Percentiles rank a stretch among this genome's conserved stretches.
Evolutionary conservation across 2,888 invertebrate genomes (phyloP).

Genomic region (Villa cingulata): DNA sequence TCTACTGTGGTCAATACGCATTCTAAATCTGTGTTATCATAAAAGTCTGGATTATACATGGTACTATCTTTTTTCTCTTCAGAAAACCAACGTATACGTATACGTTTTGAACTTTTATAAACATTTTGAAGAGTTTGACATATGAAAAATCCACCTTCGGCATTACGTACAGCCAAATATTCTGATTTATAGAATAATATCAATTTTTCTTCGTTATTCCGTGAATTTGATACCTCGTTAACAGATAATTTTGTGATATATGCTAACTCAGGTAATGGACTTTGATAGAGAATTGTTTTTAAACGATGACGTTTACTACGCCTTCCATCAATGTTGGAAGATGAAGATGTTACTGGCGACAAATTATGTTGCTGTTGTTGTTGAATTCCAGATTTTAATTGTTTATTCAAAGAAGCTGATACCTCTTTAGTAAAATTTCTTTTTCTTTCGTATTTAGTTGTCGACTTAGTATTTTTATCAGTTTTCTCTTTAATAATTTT

Average conservation of each 20-base stretch:
- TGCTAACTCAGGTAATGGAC: slow-evolving; percentile 64
- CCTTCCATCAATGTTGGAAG: slow-evolving; percentile 13
- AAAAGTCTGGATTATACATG: slow-evolving; percentile 78
- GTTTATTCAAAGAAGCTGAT: background rate
- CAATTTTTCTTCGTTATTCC: slow-evolving; percentile 56
- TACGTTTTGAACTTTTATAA: slow-evolving; percentile 69
- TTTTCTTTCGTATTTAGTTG: background rate
- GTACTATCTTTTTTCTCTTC: slow-evolving; percentile 41
- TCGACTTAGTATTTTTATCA: background rate
- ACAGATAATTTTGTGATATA: slow-evolving; percentile 61
- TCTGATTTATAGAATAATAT: slow-evolving; percentile 83
- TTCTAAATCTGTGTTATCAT: slow-evolving; percentile 81
- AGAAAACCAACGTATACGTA: slow-evolving; percentile 82
- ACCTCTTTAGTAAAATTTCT: background rate
- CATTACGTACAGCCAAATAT: slow-evolving; percentile 81
- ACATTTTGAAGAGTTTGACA: slow-evolving; percentile 87
- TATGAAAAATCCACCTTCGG: slow-evolving; percentile 74
- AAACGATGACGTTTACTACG: slow-evolving; percentile 26
- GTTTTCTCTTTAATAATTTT: background rate
- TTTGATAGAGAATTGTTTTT: slow-evolving; percentile 58
- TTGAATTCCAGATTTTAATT: slow-evolving; percentile 3
- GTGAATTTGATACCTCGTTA: slow-evolving; percentile 41
- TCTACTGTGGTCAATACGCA: slow-evolving; percentile 78
- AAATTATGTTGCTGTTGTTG: slow-evolving; percentile 5
- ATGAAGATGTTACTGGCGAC: slow-evolving; percentile 11